These are phyloP conservation scores for Esox niger DNA, from an alignment of 2,113 vertebrate genomes.

Conservation along the genomic window DNA sequence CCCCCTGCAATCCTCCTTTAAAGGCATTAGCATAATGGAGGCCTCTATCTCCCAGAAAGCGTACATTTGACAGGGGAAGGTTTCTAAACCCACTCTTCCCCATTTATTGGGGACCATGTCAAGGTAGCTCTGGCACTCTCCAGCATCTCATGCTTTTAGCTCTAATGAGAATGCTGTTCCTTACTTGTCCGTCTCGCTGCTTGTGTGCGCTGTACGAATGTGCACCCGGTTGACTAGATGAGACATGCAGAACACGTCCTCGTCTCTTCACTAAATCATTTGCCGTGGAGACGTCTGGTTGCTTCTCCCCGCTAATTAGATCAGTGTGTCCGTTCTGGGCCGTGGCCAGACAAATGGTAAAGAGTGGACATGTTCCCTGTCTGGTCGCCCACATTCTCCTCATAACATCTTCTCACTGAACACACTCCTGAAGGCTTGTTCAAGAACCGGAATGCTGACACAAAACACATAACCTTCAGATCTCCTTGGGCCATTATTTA, in stretches of 20 bases:
- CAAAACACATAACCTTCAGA: too few species aligned
- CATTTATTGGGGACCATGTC: conserved; percentile 70
- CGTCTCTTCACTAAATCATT: conserved; percentile 50
- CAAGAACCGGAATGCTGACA: not conserved
- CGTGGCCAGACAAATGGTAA: conserved; percentile 10
- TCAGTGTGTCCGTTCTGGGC: conserved; percentile 20
- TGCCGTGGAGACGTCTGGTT: conserved; percentile 47
- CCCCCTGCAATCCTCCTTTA: conserved; percentile 39
- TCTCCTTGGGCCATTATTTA: too few species aligned
- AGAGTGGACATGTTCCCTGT: conserved; percentile 3
- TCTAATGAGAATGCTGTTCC: conserved; percentile 61
- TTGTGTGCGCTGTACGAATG: conserved; percentile 1
- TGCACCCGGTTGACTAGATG: not conserved
- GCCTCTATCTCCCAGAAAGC: conserved; percentile 74
- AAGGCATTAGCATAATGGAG: conserved; percentile 82
- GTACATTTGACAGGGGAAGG: conserved; percentile 75
- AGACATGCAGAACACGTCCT: conserved; percentile 54
- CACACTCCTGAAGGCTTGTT: not conserved
- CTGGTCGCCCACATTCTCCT: not conserved
- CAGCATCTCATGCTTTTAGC: conserved; percentile 69
- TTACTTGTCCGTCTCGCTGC: not conserved
- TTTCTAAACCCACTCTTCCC: conserved; percentile 71
- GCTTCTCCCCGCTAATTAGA: conserved; percentile 51
- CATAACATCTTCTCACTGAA: not conserved
- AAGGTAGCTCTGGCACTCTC: conserved; percentile 39